Base-by-base conservation (phyloP, 2,888 invertebrate genomes). In the Torymus tubicola region DNA sequence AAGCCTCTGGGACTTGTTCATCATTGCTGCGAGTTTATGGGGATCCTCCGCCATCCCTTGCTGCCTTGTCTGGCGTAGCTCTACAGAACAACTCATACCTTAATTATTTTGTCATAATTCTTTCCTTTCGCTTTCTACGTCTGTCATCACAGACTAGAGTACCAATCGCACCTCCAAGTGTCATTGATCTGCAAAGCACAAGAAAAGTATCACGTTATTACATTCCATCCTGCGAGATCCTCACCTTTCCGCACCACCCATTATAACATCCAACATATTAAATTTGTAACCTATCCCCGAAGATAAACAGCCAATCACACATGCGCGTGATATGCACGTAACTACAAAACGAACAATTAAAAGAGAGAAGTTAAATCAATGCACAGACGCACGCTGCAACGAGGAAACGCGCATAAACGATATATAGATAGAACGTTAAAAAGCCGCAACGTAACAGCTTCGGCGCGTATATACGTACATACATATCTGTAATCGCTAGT, bases 1-100 rank as follows among this genome's bases (percentile, higher is more conserved):
- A 86, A 97, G 94, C 88, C 95, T 93, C 92, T 95, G 94, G 77
- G 94, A 93, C 91, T 93, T 94, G 86, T 93, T 94, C 89, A 93
- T 91, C 91, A 93, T 92, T 78, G 87, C 89, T 57, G 88, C 88
- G 16, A 90, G 85, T 85, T 87, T 89, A 81, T 89, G 90, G 86
- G 90, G 90, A 89, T 90, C 90, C 86, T 90, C 90, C 87, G 87
- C 85, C 89, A 90, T 90, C 87, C 88, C 89, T 84, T 87, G 87
- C 76, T 87, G 89, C 77, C 88, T 87, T 73, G 88, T 88, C 84
- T 90, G 90, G 82, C 89, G 86, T 82, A 90, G 84, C 85, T 90
- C 90, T 68, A 90, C 89, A 50, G 89, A 88, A 82, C 90, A 89
- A 86, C 90, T 90, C 90, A 90, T 90, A 58, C 42, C 63, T 74